Evolutionary conservation across 1,140 invertebrate genomes (phyloP).

Genomic region (Halotydeus destructor): DNA sequence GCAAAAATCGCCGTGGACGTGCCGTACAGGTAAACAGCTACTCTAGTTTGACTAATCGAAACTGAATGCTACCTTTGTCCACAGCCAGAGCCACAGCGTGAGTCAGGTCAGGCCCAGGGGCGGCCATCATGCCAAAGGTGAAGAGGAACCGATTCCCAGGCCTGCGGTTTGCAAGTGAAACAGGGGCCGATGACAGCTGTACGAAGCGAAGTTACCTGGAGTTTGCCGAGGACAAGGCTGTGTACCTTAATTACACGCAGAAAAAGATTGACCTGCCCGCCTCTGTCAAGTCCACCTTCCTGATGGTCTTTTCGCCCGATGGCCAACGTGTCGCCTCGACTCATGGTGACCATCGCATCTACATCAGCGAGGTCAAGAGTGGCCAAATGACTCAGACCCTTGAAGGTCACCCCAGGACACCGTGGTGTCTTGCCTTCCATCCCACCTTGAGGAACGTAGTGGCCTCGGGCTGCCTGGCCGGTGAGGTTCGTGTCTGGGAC

Average conservation of each 20-base stretch:
- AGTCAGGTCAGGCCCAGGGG: no score
- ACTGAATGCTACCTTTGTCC: no score
- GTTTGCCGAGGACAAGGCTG: conserved; percentile 15
- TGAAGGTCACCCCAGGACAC: conserved; percentile 63
- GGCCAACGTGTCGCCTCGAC: conserved; percentile 67
- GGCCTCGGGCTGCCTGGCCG: conserved; percentile 66
- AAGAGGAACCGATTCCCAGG: no score
- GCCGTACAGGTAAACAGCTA: no score
- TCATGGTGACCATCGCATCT: conserved; percentile 77
- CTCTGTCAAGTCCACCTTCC: conserved; percentile 48
- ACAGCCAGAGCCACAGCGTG: no score
- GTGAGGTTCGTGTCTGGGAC: conserved; percentile 78
- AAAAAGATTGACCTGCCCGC: conserved; percentile 42
- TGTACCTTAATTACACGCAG: conserved; percentile 10
- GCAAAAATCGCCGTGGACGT: no score
- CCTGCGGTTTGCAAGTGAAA: no score
- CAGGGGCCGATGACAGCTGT: no score
- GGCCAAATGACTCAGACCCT: conserved; percentile 56
- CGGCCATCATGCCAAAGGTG: no score
- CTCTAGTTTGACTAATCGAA: no score
- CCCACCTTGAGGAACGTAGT: conserved; percentile 58
- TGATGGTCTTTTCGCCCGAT: conserved; percentile 67
- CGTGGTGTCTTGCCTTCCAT: conserved; percentile 77
- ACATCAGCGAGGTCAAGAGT: conserved; percentile 52
- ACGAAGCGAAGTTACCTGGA: no score